Base-by-base conservation (phyloP, 2,888 invertebrate genomes). In the Sphaerophoria rueppellii region DNA sequence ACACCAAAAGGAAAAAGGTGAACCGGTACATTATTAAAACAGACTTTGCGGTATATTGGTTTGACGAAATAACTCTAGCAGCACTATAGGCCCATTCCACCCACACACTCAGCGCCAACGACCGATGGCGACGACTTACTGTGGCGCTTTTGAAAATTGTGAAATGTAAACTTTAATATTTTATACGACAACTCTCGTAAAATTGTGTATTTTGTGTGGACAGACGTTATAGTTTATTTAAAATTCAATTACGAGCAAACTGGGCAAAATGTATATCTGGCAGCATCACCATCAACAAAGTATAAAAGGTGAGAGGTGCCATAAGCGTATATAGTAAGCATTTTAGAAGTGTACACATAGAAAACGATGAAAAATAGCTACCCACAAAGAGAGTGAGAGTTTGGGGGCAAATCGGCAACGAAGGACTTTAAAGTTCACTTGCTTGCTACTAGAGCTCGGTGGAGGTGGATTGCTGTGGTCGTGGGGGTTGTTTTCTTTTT, bases 201-300 rank as follows among this genome's bases (percentile, higher is more conserved):
- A 85, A 85, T 85, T 85, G 80, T 85, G 76, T 85, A 81, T 81
- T 85, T 85, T 85, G 85, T 85, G 85, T 85, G 85, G 85, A 85
- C 85, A 77, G 81, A 85, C 85, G 85, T 80, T 85, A 85, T 85
- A 89, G 90, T 90, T 91, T 90, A 91, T 91, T 91, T 90, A 91
- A 91, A 91, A 91, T 91, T 91, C 91, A 91, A 91, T 91, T 91
- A 91, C 89, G 88, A 85, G 73, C 85, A 85, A 81, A 85, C 85
- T 81, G 83, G 83, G 80, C 83, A 80, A 80, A 85, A 85, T 81
- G 76, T 85, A 73, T 77, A 81, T 80, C 24, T 24, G 24, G 63
- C 72, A 69, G 32, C 58, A 67, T 48, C 78, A 40, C 67, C 43
- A 5, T 4, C 43, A 4, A 73, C 50, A 61, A 60, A 40, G 60